Percentiles rank a stretch among this genome's conserved stretches.
Conservation (phyloP, 1,140 invertebrate species). For the Globodera rostochiensis region DNA sequence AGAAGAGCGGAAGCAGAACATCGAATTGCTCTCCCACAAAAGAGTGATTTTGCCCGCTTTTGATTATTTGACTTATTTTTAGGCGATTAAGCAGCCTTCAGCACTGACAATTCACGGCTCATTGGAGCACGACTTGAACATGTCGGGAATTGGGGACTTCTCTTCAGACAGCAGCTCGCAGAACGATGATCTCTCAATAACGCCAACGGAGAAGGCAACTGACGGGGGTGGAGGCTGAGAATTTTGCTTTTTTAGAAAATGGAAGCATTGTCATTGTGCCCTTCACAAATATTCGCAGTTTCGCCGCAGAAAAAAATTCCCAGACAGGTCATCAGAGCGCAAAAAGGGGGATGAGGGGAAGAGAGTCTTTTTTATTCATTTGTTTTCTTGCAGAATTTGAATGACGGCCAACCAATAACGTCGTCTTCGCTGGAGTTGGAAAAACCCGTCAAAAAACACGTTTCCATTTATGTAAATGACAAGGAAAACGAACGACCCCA, state of each 20-base stretch:
- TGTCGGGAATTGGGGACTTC: conserved; percentile 26
- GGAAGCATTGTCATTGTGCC: conserved; percentile 13
- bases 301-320: neutral
- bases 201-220: neutral
- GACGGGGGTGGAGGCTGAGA: neutral
- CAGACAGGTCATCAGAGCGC: neutral
- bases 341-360: neutral
- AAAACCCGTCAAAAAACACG: neutral
- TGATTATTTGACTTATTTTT: neutral
- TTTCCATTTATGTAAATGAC: conserved; percentile 3
- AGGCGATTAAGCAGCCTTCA: conserved; percentile 1
- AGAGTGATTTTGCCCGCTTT: neutral
- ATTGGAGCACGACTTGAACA: conserved; percentile 41
- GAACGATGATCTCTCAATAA: neutral
- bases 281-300: neutral
- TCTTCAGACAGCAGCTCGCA: neutral
- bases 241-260: neutral
- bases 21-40: conserved; percentile 48
- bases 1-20: conserved; percentile 69
- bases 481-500: conserved; percentile 32
- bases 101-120: conserved; percentile 51
- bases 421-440: neutral
- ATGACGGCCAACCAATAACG: neutral
- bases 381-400: neutral
- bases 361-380: neutral